These are phyloP conservation scores for Neosilurus hyrtlii DNA, from an alignment of 2,797 vertebrate species.

Conservation along the genomic window DNA sequence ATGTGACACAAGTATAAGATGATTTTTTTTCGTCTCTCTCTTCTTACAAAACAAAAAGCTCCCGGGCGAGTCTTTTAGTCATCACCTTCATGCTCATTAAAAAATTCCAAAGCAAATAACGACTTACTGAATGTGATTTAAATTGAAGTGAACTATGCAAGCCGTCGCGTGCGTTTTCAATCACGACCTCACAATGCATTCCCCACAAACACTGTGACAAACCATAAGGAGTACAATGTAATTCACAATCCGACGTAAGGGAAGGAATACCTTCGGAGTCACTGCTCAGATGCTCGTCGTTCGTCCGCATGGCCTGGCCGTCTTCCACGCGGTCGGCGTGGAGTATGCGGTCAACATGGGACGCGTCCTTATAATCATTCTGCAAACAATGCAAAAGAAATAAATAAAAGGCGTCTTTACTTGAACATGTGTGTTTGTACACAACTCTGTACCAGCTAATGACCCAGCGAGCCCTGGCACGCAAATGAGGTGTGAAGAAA, in stretches of 20 bases:
- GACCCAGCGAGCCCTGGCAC: not conserved
- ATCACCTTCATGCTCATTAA: not conserved
- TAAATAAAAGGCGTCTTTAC: too few relatives aligned
- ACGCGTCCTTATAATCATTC: constrained; percentile 63
- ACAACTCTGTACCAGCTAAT: not conserved
- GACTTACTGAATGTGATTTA: not conserved
- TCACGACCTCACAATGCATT: not conserved
- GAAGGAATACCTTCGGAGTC: constrained; percentile 72
- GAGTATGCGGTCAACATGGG: constrained; percentile 56
- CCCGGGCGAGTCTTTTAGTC: not conserved
- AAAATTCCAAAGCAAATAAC: constrained; percentile 14
- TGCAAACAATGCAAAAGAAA: constrained; percentile 14
- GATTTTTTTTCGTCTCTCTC: not conserved
- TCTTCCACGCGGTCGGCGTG: constrained; percentile 63
- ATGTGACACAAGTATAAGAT: not conserved
- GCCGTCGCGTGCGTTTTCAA: not conserved
- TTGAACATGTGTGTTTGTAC: too few relatives aligned
- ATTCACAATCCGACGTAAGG: not conserved
- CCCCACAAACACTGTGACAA: not conserved
- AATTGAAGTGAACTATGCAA: constrained; percentile 7
- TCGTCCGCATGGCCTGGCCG: constrained; percentile 54
- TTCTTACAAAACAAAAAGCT: not conserved
- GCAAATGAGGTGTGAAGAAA: not conserved
- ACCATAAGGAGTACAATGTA: not conserved
- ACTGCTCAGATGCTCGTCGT: constrained; percentile 75